Evolutionary conservation across 2,797 vertebrate species (phyloP).

Genomic region (Podarcis siculus): DNA sequence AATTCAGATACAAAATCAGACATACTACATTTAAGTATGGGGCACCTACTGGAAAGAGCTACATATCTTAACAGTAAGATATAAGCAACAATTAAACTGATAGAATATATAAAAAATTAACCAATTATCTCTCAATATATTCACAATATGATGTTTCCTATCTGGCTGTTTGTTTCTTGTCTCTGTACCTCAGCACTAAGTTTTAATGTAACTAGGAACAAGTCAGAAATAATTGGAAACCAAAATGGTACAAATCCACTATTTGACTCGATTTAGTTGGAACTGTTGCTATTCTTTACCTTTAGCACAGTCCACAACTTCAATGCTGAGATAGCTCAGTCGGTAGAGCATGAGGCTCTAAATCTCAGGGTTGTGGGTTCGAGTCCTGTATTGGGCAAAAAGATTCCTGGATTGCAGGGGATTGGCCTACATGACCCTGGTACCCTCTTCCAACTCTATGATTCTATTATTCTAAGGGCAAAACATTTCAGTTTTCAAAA

Average conservation of each 20-base stretch:
- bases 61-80: conserved; percentile 31
- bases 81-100: conserved; percentile 1
- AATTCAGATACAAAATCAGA: conserved; percentile 43
- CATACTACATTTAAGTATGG: conserved; percentile 32
- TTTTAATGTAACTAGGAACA: neutral
- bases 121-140: neutral
- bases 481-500: neutral
- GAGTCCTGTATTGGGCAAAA: no score
- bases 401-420: no score
- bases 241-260: rapidly evolving
- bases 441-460: no score
- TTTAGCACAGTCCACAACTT: neutral
- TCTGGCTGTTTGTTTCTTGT: neutral
- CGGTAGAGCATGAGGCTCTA: no score
- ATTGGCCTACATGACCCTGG: no score
- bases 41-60: conserved; percentile 38
- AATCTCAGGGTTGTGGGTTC: no score
- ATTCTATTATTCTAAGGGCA: no score
- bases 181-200: neutral
- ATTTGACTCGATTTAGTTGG: neutral
- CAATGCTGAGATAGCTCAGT: no score
- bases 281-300: rapidly evolving
- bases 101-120: neutral
- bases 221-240: no score
- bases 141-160: neutral